These are phyloP conservation scores for Leptinotarsa undecemlineata DNA, from an alignment of 1,140 invertebrate species.

Conservation along the genomic window DNA sequence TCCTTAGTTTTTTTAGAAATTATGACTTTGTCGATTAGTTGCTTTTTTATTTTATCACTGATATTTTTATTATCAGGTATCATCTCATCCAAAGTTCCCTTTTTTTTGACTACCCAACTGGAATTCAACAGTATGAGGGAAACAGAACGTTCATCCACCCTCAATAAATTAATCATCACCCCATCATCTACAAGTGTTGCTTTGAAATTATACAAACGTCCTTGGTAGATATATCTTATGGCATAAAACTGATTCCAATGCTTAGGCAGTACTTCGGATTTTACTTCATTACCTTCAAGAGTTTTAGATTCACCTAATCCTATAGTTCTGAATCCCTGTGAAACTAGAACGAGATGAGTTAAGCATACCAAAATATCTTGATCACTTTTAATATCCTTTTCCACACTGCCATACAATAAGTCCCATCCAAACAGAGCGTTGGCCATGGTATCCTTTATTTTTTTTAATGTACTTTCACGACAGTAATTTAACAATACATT, in stretches of 20 bases:
- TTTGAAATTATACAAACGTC: conserved; percentile 68
- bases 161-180: conserved; percentile 51
- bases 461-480: no score
- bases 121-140: conserved; percentile 49
- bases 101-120: conserved; percentile 41
- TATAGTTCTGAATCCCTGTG: conserved; percentile 72
- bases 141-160: conserved; percentile 51
- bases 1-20: conserved; percentile 45
- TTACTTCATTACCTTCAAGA: conserved; percentile 63
- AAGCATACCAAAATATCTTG: conserved; percentile 72
- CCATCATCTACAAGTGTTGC: conserved; percentile 57
- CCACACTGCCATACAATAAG: conserved; percentile 66
- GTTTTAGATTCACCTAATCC: conserved; percentile 73
- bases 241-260: conserved; percentile 71
- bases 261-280: conserved; percentile 69
- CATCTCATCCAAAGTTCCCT: conserved; percentile 55
- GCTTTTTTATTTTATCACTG: conserved; percentile 58
- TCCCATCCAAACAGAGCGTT: conserved; percentile 73
- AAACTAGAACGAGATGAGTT: conserved; percentile 72
- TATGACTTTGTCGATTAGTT: conserved; percentile 59
- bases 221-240: conserved; percentile 68
- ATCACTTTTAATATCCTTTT: conserved; percentile 66
- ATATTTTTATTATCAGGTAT: conserved; percentile 59
- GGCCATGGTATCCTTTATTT: conserved; percentile 35
- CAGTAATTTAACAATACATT: no score